Evolutionary conservation across 2,113 vertebrate species (phyloP).

Genomic region (Hemibagrus wyckioides): DNA sequence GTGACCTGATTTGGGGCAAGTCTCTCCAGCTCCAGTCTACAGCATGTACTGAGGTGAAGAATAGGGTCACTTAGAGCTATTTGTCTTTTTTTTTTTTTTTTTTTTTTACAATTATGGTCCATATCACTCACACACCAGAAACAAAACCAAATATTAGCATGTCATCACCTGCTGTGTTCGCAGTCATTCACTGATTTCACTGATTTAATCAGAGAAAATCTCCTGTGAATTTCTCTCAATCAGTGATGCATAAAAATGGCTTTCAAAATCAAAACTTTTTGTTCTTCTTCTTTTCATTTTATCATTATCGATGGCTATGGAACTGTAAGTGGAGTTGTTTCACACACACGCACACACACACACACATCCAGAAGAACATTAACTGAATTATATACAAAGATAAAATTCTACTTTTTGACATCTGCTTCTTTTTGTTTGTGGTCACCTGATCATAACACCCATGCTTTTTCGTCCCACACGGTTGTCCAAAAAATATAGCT

Average conservation of each 20-base stretch:
- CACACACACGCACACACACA: too few relatives aligned
- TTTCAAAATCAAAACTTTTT: neutral
- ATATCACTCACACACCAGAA: neutral
- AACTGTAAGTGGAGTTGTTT: neutral
- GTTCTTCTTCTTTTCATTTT: neutral
- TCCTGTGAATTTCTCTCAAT: too few relatives aligned
- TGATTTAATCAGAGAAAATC: neutral
- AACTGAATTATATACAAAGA: neutral
- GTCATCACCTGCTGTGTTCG: neutral
- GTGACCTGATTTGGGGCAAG: neutral
- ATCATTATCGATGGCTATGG: neutral
- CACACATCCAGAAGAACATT: neutral
- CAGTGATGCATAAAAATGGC: neutral
- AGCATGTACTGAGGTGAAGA: neutral
- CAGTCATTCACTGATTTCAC: neutral
- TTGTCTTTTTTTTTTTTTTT: neutral
- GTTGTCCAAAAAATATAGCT: neutral
- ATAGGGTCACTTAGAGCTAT: neutral
- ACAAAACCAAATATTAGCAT: constrained; percentile 6
- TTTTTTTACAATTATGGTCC: too few relatives aligned
- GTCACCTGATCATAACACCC: neutral
- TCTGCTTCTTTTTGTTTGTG: neutral
- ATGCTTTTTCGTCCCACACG: neutral
- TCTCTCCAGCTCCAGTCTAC: neutral
- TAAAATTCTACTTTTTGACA: neutral